Evolutionary conservation across 2,113 vertebrate genomes (phyloP).

Genomic region (Rhodinocichla rosea): DNA sequence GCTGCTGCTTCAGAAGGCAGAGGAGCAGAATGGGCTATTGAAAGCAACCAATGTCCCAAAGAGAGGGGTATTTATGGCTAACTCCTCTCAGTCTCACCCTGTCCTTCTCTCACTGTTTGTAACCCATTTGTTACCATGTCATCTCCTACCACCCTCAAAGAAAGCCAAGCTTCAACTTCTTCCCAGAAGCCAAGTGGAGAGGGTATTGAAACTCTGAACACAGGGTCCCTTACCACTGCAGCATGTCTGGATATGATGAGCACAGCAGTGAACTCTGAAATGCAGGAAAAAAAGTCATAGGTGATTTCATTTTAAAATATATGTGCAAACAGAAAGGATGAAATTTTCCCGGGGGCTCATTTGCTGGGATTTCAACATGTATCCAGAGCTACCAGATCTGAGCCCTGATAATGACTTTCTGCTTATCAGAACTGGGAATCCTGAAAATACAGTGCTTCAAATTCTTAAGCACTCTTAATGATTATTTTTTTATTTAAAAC

Average conservation of each 20-base stretch:
- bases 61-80: neutral
- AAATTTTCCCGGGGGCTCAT: neutral
- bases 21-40: neutral
- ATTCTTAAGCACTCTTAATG: neutral
- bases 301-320: neutral
- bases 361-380: neutral
- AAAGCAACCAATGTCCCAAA: neutral
- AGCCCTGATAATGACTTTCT: neutral
- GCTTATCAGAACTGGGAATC: neutral
- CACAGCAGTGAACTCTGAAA: neutral
- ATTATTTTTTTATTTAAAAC: neutral
- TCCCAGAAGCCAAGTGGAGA: neutral
- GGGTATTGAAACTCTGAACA: neutral
- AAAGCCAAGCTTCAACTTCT: neutral
- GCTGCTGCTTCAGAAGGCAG: neutral
- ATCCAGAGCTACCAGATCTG: neutral
- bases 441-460: neutral
- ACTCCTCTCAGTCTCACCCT: neutral
- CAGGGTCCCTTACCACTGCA: neutral
- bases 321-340: neutral
- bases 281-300: neutral
- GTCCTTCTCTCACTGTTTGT: neutral
- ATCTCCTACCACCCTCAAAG: neutral
- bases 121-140: neutral
- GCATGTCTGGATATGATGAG: neutral